These are phyloP conservation scores for Meriones psammophilus DNA, from an alignment of 2,797 vertebrate genomes.

Conservation along the genomic window DNA sequence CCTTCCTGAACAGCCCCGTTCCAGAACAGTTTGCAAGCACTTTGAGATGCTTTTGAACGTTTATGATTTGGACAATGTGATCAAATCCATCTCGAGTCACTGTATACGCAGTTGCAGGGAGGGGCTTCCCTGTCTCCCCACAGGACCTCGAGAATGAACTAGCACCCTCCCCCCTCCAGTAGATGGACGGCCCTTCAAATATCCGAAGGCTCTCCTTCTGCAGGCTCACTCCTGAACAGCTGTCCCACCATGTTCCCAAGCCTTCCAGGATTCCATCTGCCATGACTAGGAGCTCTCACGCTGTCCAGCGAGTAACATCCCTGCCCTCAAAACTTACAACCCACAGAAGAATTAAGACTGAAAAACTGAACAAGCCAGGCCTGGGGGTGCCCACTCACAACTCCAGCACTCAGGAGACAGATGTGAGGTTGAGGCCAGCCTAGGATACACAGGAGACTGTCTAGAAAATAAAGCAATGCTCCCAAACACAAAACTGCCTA, in stretches of 20 bases:
- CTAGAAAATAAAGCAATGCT: neutral
- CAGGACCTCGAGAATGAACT: fast-evolving
- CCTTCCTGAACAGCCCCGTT: neutral
- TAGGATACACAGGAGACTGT: too few relatives aligned
- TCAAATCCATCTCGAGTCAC: neutral
- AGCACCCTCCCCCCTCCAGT: fast-evolving
- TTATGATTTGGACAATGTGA: neutral
- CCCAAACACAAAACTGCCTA: neutral
- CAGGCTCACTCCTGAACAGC: neutral
- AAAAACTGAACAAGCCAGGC: neutral
- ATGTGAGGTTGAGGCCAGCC: neutral
- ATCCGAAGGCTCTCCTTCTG: neutral
- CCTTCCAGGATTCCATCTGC: conserved; percentile 49
- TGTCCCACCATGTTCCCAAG: neutral
- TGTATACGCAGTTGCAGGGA: fast-evolving
- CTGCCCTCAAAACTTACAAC: conserved; percentile 50
- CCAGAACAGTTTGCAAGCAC: neutral
- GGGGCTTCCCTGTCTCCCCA: neutral
- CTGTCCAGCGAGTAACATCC: neutral
- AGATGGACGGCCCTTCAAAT: neutral
- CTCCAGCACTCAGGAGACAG: neutral
- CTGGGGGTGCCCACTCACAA: too few relatives aligned
- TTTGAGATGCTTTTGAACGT: neutral
- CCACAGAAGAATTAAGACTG: neutral
- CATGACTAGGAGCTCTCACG: neutral